Conservation (phyloP, 2,888 invertebrate genomes). For the Ennomos quercinarius region DNA sequence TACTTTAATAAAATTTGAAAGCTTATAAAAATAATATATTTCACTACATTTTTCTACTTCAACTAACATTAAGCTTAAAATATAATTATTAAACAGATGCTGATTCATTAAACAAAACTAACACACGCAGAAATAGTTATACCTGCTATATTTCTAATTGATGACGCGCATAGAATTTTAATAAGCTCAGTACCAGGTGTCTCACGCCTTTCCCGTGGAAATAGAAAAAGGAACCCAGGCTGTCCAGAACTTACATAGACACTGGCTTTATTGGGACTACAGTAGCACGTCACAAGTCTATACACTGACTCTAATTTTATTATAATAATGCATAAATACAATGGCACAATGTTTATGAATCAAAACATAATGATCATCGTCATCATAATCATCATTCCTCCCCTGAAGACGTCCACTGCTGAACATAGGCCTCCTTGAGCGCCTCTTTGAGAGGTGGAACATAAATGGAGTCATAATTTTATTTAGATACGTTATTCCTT, state of each 20-base stretch:
- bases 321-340: no score
- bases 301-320: no score
- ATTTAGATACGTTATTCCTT: no score
- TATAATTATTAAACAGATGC: slow-evolving; percentile 25
- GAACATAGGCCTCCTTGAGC: no score
- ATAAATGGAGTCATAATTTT: no score
- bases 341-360: no score
- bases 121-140: slow-evolving; percentile 25
- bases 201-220: slow-evolving; percentile 62
- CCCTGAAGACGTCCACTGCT: no score
- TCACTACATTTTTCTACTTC: slow-evolving; percentile 12
- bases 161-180: slow-evolving; percentile 43
- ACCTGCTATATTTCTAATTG: slow-evolving; percentile 30
- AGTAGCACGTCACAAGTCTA: no score
- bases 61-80: slow-evolving; percentile 4
- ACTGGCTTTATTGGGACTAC: neutral
- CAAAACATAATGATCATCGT: no score
- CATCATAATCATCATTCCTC: no score
- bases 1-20: no score
- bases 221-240: slow-evolving; percentile 48
- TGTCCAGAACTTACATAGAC: slow-evolving; percentile 10
- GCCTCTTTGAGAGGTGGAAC: no score
- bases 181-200: slow-evolving; percentile 58
- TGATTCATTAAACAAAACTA: slow-evolving; percentile 24
- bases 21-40: neutral